Evolutionary conservation across 2,797 vertebrate species (phyloP).

Genomic region (Neomorphus geoffroyi): DNA sequence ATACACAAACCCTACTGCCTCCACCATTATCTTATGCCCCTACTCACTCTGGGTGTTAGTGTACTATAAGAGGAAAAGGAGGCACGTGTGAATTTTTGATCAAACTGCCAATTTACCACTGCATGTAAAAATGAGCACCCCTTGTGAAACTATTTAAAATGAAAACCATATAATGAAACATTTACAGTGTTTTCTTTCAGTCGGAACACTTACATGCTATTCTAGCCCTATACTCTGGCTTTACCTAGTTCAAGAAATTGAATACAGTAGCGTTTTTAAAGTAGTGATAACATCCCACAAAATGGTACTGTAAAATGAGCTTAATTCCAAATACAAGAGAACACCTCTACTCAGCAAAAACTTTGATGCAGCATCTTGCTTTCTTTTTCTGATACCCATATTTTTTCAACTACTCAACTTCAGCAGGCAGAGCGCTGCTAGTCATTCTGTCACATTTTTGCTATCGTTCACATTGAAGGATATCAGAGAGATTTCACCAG

Average conservation of each 20-base stretch:
- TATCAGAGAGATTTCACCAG: background rate
- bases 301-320: rapidly evolving
- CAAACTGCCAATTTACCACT: background rate
- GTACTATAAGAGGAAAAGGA: background rate
- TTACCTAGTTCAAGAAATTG: background rate
- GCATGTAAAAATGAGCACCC: background rate
- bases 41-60: background rate
- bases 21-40: background rate
- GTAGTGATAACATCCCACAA: background rate
- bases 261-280: background rate
- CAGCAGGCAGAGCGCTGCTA: background rate
- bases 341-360: background rate
- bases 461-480: background rate
- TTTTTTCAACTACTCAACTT: background rate
- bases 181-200: background rate
- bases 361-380: background rate
- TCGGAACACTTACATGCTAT: background rate
- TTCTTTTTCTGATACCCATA: background rate
- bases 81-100: background rate
- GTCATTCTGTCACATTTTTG: background rate
- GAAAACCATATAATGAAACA: background rate
- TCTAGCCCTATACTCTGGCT: background rate
- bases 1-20: background rate
- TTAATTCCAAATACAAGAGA: background rate
- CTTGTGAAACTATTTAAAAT: background rate